Conservation (phyloP, 1,140 invertebrate genomes). For the Dendrolimus kikuchii region DNA sequence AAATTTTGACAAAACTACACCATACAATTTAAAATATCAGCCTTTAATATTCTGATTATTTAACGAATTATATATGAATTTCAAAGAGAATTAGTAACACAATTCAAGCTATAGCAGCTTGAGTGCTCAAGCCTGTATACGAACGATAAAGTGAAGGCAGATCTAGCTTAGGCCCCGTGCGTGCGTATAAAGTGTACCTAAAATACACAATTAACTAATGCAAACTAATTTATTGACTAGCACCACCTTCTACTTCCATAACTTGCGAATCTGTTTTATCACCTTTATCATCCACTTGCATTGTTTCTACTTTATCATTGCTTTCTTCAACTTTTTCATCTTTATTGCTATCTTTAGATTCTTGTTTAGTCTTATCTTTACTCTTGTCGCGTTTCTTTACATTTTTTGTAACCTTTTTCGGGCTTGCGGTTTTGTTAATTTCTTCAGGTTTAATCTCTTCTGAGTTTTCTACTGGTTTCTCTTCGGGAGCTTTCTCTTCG, state of each 20-base stretch:
- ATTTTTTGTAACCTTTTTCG: constrained; percentile 43
- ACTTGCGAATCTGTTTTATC: constrained; percentile 39
- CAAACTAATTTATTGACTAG: constrained; percentile 68
- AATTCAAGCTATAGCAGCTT: too few relatives aligned
- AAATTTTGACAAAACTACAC: too few relatives aligned
- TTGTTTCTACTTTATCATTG: constrained; percentile 36
- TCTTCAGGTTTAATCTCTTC: constrained; percentile 30
- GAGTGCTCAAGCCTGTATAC: too few relatives aligned
- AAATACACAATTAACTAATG: constrained; percentile 55
- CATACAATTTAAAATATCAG: too few relatives aligned
- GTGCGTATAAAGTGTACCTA: constrained; percentile 38
- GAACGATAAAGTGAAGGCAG: constrained; percentile 29
- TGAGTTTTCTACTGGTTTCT: constrained; percentile 15
- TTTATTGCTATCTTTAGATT: constrained; percentile 35
- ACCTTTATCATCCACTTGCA: constrained; percentile 57
- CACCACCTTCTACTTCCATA: constrained; percentile 61
- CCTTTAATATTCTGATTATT: too few relatives aligned
- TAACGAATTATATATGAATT: too few relatives aligned
- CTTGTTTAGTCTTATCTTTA: constrained; percentile 55
- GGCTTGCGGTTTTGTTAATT: constrained; percentile 32
- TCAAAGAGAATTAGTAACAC: too few relatives aligned
- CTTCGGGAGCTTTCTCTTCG: constrained; percentile 19
- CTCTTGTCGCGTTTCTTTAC: constrained; percentile 64
- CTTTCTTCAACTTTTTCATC: constrained; percentile 15
- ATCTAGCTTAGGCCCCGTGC: constrained; percentile 31